Percentiles rank a stretch among this genome's conserved stretches.
These are phyloP conservation scores for Psittacula derbiana DNA, from an alignment of 2,797 vertebrate species.

Conservation along the genomic window DNA sequence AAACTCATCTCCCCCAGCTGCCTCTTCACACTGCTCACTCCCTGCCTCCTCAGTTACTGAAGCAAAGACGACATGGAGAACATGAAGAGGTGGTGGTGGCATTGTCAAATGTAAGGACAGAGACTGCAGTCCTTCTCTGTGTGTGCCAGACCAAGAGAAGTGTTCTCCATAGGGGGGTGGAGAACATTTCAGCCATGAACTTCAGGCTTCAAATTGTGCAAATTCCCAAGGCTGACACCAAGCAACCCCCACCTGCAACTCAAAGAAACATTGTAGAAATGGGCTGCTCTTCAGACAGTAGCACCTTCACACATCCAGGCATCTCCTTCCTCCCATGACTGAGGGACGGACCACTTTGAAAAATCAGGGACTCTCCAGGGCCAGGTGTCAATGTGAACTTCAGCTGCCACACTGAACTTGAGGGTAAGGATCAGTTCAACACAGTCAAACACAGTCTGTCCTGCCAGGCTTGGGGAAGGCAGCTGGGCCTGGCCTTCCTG, in stretches of 20 bases:
- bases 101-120: neutral
- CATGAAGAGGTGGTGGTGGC: neutral
- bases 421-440: neutral
- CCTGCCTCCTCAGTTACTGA: neutral
- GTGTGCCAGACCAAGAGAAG: neutral
- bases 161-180: neutral
- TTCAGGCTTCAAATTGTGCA: neutral
- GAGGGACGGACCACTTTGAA: neutral
- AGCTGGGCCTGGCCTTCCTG: neutral
- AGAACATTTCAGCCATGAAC: neutral
- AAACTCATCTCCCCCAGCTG: neutral
- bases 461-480: neutral
- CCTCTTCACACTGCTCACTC: neutral
- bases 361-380: neutral
- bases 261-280: neutral
- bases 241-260: neutral
- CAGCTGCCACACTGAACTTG: neutral
- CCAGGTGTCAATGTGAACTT: neutral
- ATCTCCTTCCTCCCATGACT: neutral
- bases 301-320: neutral
- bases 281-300: neutral
- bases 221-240: neutral
- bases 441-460: neutral
- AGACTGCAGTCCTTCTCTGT: neutral
- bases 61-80: neutral